phyloP scores from a whole-genome alignment of 2,888 invertebrate species.

The Petrolisthes cinctipes region DNA sequence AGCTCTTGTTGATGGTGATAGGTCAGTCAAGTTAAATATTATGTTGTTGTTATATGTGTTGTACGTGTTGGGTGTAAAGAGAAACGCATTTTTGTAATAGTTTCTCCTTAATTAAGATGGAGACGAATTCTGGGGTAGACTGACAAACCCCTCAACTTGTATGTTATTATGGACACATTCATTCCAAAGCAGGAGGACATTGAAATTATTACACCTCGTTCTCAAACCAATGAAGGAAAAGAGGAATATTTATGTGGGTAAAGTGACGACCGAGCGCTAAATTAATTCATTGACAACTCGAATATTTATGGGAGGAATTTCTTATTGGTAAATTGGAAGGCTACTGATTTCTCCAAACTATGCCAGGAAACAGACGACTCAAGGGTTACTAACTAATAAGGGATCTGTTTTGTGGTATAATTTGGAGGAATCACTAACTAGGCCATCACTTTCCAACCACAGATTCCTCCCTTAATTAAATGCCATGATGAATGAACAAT shows the following conservation, averaged over 20 bases:
- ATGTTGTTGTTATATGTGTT: background rate
- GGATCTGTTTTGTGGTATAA: too few species aligned
- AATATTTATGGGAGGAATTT: too few species aligned
- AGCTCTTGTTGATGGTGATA: background rate
- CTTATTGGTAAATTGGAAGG: too few species aligned
- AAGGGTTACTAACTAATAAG: too few species aligned
- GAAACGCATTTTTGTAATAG: background rate
- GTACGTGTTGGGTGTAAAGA: background rate
- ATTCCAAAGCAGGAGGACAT: too few species aligned
- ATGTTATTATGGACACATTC: background rate
- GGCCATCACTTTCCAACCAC: background rate
- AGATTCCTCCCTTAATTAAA: background rate
- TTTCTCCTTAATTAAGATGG: slow-evolving; percentile 10
- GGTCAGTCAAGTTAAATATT: slow-evolving; percentile 12
- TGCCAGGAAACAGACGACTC: too few species aligned
- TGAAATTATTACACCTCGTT: too few species aligned
- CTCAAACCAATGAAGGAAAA: too few species aligned
- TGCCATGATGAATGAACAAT: background rate
- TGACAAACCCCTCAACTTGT: background rate
- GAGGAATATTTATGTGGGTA: too few species aligned
- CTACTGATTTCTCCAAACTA: too few species aligned
- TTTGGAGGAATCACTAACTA: background rate
- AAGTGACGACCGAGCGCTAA: too few species aligned
- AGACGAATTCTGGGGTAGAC: background rate
- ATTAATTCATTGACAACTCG: too few species aligned